Evolutionary conservation across 2,113 vertebrate genomes (phyloP).

Genomic region (Oncorhynchus kisutch): DNA sequence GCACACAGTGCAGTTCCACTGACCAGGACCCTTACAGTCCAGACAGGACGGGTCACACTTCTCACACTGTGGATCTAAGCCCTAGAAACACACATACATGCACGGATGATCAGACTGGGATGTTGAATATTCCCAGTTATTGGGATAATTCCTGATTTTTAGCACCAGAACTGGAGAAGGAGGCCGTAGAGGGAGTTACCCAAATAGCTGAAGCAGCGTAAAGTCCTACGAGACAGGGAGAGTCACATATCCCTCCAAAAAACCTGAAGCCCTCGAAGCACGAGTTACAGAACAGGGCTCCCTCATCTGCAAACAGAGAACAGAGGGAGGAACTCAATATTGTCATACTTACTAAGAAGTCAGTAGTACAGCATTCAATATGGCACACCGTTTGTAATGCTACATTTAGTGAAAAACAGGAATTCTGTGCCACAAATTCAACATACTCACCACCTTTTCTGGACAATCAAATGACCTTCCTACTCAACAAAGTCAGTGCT

Average conservation of each 20-base stretch:
- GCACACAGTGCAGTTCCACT: slow-evolving; percentile 81
- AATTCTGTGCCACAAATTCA: too few relatives aligned
- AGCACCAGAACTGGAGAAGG: too few relatives aligned
- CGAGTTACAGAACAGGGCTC: slow-evolving; percentile 70
- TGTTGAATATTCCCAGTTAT: too few relatives aligned
- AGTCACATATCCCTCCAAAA: slow-evolving; percentile 70
- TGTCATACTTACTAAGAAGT: too few relatives aligned
- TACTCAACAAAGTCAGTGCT: too few relatives aligned
- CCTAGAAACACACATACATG: slow-evolving; percentile 17
- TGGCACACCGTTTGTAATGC: too few relatives aligned
- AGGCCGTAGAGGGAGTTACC: background rate
- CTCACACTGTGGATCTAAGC: slow-evolving; percentile 64
- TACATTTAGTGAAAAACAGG: too few relatives aligned
- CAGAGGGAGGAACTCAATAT: too few relatives aligned
- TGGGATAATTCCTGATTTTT: too few relatives aligned
- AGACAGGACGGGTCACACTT: slow-evolving; percentile 80
- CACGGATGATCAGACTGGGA: background rate
- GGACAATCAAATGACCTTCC: too few relatives aligned
- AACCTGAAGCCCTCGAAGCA: slow-evolving; percentile 81
- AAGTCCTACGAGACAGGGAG: slow-evolving; percentile 75
- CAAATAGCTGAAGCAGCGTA: slow-evolving; percentile 75
- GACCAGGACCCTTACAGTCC: slow-evolving; percentile 83
- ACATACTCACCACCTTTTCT: too few relatives aligned
- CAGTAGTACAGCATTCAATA: too few relatives aligned
- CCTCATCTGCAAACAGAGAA: slow-evolving; percentile 65